Base-by-base conservation (phyloP, 1,140 invertebrate species). In the Papilio polyxenes region DNA sequence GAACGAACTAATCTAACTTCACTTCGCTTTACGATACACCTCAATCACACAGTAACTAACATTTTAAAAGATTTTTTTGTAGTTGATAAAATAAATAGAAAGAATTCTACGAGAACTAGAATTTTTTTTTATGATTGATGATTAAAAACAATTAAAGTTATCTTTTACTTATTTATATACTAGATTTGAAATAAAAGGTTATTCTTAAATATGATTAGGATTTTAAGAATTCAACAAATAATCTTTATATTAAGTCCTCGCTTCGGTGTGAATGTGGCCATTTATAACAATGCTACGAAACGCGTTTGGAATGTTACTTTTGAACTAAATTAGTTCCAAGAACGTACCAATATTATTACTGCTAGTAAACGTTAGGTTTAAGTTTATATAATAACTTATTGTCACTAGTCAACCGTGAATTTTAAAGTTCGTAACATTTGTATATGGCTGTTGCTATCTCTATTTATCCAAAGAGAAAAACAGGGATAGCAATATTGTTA, bases 1-100 rank as follows among this genome's bases (percentile, higher is more conserved):
- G 76, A 62, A 37, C 37, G 37, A 79, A 62, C 76, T 37, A 79
- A 79, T 79, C 53, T 62, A 79, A 79, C 76, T 79, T 79, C 15
- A 59, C 51, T 62, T 37, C 37, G 23, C 23, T 17, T 37, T 59
- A 15, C 23, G 15, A 76, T 9, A 53, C 7, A 15, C 53, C 53
- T 20, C 76, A 62, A 44, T 79, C 53, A 79, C 76, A 79, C 53
- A 17, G 53, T 62, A 77, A 31, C n/a, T 31, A 37, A 3, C n/a
- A 72, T 72, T 72, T 11, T 65, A 6, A 65, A 65, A 10, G 23
- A 10, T 53, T 53, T 53, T n/a, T n/a, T 53, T 10, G 23, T 31
- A 31, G 23, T 31, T 31, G 23, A 31, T 31, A 2, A 31, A 31
- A 31, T 31, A 31, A 31, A 31, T n/a, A n/a, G n/a, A n/a, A n/a